Evolutionary conservation across 2,888 invertebrate species (phyloP).

Genomic region (Polydesmus complanatus): DNA sequence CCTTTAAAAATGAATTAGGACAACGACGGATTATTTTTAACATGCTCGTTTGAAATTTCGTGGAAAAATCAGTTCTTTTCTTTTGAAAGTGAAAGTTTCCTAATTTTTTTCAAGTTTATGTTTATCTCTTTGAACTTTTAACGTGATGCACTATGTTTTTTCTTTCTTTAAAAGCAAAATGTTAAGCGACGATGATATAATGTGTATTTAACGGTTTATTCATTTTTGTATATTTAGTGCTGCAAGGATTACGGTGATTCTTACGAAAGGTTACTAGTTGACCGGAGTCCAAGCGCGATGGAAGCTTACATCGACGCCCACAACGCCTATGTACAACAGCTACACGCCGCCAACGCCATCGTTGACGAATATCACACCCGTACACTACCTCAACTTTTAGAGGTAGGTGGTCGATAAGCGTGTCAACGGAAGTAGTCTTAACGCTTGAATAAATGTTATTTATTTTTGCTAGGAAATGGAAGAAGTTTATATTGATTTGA

Average conservation of each 20-base stretch:
- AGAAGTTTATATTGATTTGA: slow-evolving; percentile 80
- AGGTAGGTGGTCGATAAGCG: slow-evolving; percentile 43
- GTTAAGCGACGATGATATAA: too few species aligned
- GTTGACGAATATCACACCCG: slow-evolving; percentile 73
- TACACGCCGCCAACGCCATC: slow-evolving; percentile 85
- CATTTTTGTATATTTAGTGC: slow-evolving; percentile 45
- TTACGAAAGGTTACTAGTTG: slow-evolving; percentile 61
- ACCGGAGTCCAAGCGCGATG: slow-evolving; percentile 42
- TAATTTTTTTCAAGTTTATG: too few species aligned
- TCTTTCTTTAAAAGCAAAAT: too few species aligned
- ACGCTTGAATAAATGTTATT: slow-evolving; percentile 8
- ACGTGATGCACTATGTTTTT: too few species aligned
- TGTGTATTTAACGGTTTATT: too few species aligned
- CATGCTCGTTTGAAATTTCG: too few species aligned
- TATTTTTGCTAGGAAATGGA: slow-evolving; percentile 67
- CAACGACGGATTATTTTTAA: too few species aligned
- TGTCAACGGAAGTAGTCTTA: not conserved
- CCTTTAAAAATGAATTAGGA: too few species aligned
- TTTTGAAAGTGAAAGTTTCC: too few species aligned
- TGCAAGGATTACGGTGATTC: slow-evolving; percentile 76
- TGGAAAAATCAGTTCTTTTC: too few species aligned
- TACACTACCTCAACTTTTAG: slow-evolving; percentile 69
- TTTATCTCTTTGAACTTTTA: too few species aligned
- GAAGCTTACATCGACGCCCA: slow-evolving; percentile 76
- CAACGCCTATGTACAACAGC: slow-evolving; percentile 83